Percentiles rank a stretch among this genome's conserved stretches.
Conservation (phyloP, 2,888 invertebrate species). For the Synergus umbraculus region DNA sequence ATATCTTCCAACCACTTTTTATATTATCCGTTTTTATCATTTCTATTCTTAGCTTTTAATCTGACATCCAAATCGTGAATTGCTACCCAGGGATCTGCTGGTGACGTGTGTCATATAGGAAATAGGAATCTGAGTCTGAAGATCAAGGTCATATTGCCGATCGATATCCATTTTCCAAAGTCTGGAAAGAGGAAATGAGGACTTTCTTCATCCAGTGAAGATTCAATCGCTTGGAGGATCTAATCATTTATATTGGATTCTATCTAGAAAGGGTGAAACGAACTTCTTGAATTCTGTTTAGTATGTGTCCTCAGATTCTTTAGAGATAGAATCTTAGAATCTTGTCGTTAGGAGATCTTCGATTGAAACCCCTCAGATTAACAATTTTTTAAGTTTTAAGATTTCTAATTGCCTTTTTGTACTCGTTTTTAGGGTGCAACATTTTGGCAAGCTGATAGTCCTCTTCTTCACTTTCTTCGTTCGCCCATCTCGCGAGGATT, state of each 20-base stretch:
- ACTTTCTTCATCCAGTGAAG: neutral
- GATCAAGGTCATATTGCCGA: neutral
- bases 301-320: too few relatives aligned
- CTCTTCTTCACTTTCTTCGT: conserved; percentile 9
- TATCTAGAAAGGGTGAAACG: too few relatives aligned
- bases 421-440: too few relatives aligned
- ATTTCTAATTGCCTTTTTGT: too few relatives aligned
- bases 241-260: too few relatives aligned
- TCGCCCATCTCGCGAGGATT: neutral
- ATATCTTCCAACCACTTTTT: neutral
- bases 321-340: too few relatives aligned
- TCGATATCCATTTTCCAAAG: neutral
- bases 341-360: too few relatives aligned
- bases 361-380: too few relatives aligned
- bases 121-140: neutral
- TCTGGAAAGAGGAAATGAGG: neutral
- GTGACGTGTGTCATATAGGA: too few relatives aligned
- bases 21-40: neutral
- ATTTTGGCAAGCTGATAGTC: neutral
- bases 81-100: neutral
- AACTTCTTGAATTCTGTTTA: too few relatives aligned
- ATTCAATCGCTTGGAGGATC: neutral
- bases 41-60: neutral
- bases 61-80: neutral
- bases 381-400: too few relatives aligned